Conservation (phyloP, 2,888 invertebrate species). For the Polyommatus icarus region DNA sequence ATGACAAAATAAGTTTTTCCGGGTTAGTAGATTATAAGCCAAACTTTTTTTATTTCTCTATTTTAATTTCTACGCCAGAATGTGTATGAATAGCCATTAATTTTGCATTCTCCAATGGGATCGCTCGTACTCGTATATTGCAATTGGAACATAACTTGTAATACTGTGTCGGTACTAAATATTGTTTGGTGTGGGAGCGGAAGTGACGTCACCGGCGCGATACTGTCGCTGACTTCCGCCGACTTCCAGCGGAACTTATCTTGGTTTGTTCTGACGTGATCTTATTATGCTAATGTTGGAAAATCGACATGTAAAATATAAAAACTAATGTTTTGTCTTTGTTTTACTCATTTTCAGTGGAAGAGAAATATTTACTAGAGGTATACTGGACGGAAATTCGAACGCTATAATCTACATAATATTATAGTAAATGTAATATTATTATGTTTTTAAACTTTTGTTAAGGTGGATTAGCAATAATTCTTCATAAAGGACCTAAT, state of each 20-base stretch:
- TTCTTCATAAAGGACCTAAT: background rate
- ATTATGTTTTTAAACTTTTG: no score
- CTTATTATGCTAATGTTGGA: conserved; percentile 25
- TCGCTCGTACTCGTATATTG: background rate
- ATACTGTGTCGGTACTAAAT: background rate
- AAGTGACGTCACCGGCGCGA: conserved; percentile 57
- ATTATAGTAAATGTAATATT: no score
- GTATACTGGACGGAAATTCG: no score
- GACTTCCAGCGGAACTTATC: conserved; percentile 52
- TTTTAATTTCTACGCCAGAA: no score
- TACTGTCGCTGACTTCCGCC: conserved; percentile 62
- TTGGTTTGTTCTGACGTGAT: conserved; percentile 36
- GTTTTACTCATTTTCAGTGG: no score
- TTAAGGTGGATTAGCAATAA: no score
- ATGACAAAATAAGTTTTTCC: no score
- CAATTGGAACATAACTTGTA: background rate
- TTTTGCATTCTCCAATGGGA: background rate
- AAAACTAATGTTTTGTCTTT: no score
- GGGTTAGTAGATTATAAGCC: no score
- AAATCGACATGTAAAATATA: background rate
- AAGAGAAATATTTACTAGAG: no score
- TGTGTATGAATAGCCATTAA: background rate
- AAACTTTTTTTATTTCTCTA: no score
- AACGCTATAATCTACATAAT: no score
- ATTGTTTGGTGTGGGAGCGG: conserved; percentile 43